phyloP scores from a whole-genome alignment of 1,140 invertebrate genomes.

The Drosophila teissieri region DNA sequence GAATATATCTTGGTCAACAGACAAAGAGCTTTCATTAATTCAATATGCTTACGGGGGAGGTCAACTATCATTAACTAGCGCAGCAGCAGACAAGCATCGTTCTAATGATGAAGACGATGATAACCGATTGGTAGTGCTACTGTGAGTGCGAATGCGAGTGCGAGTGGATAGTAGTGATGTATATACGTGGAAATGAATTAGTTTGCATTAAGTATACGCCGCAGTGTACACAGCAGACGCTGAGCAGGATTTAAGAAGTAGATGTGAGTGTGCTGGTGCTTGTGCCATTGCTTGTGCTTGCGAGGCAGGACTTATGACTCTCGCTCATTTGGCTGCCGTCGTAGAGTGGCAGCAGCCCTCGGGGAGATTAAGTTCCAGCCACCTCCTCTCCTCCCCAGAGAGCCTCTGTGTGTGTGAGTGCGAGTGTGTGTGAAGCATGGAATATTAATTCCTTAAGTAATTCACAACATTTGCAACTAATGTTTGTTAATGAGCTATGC shows the following conservation, averaged over 20 bases:
- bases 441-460: conserved; percentile 83
- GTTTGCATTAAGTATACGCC: conserved; percentile 79
- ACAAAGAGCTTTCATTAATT: conserved; percentile 63
- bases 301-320: conserved; percentile 44
- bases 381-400: conserved; percentile 4
- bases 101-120: conserved; percentile 48
- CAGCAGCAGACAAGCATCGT: conserved; percentile 44
- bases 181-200: conserved; percentile 75
- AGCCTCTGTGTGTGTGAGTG: not conserved
- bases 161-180: conserved; percentile 8
- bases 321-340: conserved; percentile 50
- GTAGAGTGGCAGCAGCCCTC: conserved; percentile 41
- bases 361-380: conserved; percentile 55
- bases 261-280: not conserved
- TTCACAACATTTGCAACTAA: conserved; percentile 83
- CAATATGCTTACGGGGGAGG: conserved; percentile 56
- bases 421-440: conserved; percentile 64
- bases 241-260: conserved; percentile 69
- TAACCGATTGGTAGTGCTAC: conserved; percentile 40
- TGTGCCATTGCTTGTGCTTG: not conserved
- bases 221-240: conserved; percentile 36
- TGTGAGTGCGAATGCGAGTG: conserved; percentile 2
- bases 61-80: conserved; percentile 58
- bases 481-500: conserved; percentile 80
- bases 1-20: conserved; percentile 48